These are phyloP conservation scores for Rhyacophila evoluta DNA, from an alignment of 2,888 invertebrate genomes.

Conservation along the genomic window DNA sequence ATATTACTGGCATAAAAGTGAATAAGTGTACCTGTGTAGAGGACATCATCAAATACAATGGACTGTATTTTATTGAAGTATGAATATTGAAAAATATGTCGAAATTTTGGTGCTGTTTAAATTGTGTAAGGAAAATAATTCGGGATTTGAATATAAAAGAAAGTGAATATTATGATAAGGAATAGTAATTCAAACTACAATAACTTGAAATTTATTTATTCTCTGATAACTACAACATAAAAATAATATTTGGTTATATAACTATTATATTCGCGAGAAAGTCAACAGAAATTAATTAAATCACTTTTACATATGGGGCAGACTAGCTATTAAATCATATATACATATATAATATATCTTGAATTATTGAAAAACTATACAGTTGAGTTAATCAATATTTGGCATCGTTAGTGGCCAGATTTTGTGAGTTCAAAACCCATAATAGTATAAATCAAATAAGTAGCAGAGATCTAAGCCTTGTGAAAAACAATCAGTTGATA, in stretches of 20 bases:
- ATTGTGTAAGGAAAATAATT: slow-evolving; percentile 53
- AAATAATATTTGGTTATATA: neutral
- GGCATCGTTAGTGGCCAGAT: too few species aligned
- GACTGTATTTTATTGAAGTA: slow-evolving; percentile 83
- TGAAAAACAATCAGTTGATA: too few species aligned
- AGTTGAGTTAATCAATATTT: too few species aligned
- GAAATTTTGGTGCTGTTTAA: slow-evolving; percentile 68
- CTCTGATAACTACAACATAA: neutral
- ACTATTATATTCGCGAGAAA: neutral
- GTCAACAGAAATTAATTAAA: neutral
- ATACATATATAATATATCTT: too few species aligned
- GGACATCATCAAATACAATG: slow-evolving; percentile 75
- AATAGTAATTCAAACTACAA: neutral
- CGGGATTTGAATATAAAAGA: neutral
- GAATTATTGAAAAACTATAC: too few species aligned
- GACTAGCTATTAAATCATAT: too few species aligned
- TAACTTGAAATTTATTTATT: neutral
- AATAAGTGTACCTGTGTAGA: slow-evolving; percentile 69
- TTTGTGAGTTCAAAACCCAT: too few species aligned
- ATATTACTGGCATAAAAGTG: too few species aligned
- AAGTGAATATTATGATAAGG: neutral
- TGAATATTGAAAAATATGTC: slow-evolving; percentile 71
- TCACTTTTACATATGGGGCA: too few species aligned
- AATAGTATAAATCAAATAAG: too few species aligned
- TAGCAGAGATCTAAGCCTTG: too few species aligned